These are phyloP conservation scores for Pocillopora grandis DNA, from an alignment of 92 coral and sea anemone species.

Conservation along the genomic window DNA sequence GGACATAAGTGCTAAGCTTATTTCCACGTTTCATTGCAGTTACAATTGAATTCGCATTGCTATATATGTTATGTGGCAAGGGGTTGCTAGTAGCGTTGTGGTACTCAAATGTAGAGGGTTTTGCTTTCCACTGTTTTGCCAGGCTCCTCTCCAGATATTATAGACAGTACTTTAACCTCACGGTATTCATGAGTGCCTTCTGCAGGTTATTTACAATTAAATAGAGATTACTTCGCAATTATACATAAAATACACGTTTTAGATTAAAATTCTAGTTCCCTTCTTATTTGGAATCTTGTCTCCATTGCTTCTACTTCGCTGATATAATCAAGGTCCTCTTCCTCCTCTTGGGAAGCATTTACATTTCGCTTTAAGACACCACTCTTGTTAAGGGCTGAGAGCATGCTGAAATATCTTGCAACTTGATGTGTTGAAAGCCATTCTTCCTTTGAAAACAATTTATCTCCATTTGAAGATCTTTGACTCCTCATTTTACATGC, in stretches of 20 bases:
- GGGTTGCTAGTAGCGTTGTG: not conserved
- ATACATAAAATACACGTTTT: conserved; percentile 17
- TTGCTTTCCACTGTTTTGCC: conserved; percentile 29
- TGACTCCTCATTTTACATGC: conserved; percentile 31
- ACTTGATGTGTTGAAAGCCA: conserved; percentile 43
- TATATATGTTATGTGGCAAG: conserved; percentile 14
- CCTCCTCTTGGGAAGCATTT: conserved; percentile 13
- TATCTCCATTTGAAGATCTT: conserved; percentile 21
- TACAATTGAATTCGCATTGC: conserved; percentile 17
- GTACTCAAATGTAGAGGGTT: not conserved
- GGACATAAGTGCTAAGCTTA: not conserved
- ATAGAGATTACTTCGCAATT: not conserved
- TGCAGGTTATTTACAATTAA: not conserved
- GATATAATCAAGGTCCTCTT: conserved; percentile 27
- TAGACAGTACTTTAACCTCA: not conserved
- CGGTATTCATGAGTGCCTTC: conserved; percentile 2
- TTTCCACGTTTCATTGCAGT: conserved; percentile 12
- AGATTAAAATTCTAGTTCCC: conserved; percentile 17
- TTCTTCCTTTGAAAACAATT: conserved; percentile 21
- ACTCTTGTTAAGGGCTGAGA: conserved; percentile 29
- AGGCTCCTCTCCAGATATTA: conserved; percentile 24
- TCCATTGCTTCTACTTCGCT: conserved; percentile 21
- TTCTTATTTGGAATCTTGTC: conserved; percentile 9
- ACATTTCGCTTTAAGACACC: conserved; percentile 20
- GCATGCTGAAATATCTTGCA: conserved; percentile 34